Evolutionary conservation across 2,797 vertebrate genomes (phyloP), one percentile per base, ranked within the genome.

Genomic region (Iguana delicatissima): DNA sequence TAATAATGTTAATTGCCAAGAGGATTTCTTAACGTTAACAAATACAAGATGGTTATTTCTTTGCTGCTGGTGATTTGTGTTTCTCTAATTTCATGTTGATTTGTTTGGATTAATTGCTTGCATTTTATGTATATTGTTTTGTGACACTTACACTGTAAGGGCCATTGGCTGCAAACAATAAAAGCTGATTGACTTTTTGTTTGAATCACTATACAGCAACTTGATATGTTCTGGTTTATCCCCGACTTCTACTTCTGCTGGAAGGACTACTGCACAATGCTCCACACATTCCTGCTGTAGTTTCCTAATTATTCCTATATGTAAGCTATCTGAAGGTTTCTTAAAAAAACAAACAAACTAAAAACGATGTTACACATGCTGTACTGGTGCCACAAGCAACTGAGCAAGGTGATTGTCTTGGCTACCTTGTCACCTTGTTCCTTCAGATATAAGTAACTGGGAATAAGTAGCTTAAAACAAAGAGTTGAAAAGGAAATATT

Each of bases 401-500:
- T 32, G 9, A 38, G 80, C 67, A 82, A 67, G 29, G 7, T 24
- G 35, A 77, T 32, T 32, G 13, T 14, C 35, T 80, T 81, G 7
- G 32, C 67, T 73, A 73, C 18, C 9, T 42, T 67, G 9, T 81
- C 35, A 72, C 24, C 26, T 81, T 26, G 50, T 18, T 69, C 72
- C 35, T 32, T 80, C 35, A 77, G 13, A 1, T 76, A 2, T 80
- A 64, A 22, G 62, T 38, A 29, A 64, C 82, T 82, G 84, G 64
- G 92, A n/a, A 46, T 81, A 50, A 92, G 67, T 69, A 6, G 12
- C 35, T 46, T 83, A 26, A 92, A 93, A 10, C 24, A 85, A 2
- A 1, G 55, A 91, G 35, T 20, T 86, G 76, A 74, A 94, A 93
- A 86, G 89, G 57, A 88, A 93, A 12, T 2, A 38, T 13, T 93